Conservation (phyloP, 2,797 vertebrate genomes). For the Manis pentadactyla region DNA sequence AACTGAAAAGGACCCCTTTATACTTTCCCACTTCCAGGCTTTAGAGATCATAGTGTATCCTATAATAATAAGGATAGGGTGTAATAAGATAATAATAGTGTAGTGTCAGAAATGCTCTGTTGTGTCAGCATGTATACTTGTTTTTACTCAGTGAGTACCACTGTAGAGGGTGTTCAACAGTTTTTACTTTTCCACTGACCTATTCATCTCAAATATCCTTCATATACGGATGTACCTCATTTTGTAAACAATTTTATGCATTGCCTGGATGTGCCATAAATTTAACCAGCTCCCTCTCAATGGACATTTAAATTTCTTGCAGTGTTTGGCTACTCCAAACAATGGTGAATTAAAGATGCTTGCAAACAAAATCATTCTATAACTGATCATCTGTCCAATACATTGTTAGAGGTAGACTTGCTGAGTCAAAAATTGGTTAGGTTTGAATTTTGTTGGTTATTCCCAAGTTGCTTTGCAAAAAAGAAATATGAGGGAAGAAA, state of each 20-base stretch:
- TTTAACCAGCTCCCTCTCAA: neutral
- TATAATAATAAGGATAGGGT: neutral
- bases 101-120: neutral
- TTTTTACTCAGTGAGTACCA: neutral
- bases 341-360: neutral
- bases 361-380: neutral
- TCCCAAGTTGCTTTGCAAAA: neutral
- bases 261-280: neutral
- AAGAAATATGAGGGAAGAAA: neutral
- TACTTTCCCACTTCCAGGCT: neutral
- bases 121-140: neutral
- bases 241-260: neutral
- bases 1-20: neutral
- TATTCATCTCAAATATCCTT: neutral
- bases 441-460: conserved; percentile 5
- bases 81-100: neutral
- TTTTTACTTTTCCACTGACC: neutral
- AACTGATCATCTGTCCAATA: neutral
- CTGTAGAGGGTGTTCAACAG: neutral
- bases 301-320: neutral
- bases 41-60: neutral
- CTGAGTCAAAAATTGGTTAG: conserved; percentile 4
- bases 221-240: neutral
- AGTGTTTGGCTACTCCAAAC: neutral
- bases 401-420: conserved; percentile 22